Evolutionary conservation across 2,113 vertebrate species (phyloP).

Genomic region (Carassius carassius): DNA sequence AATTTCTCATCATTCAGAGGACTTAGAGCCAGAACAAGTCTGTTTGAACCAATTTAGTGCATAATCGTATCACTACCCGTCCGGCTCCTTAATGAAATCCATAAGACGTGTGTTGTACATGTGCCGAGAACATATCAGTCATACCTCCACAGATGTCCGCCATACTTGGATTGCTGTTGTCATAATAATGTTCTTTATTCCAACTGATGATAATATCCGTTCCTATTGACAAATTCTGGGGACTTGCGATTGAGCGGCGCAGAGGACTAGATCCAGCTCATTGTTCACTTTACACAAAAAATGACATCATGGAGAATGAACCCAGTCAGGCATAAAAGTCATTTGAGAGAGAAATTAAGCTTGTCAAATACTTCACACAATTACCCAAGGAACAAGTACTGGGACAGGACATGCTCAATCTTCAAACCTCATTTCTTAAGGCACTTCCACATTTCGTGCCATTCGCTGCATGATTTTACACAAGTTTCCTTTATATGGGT

Average conservation of each 20-base stretch:
- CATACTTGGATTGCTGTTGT: conserved; percentile 46
- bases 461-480: neutral
- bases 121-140: conserved; percentile 45
- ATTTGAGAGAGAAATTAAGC: conserved; percentile 41
- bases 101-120: neutral
- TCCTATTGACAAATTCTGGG: conserved; percentile 51
- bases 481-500: neutral
- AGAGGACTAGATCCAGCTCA: conserved; percentile 33
- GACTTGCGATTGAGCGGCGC: conserved; percentile 13
- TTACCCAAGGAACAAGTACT: conserved; percentile 18
- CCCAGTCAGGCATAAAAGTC: conserved; percentile 50
- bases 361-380: conserved; percentile 53
- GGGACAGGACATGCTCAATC: conserved; percentile 23
- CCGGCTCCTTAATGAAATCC: conserved; percentile 5
- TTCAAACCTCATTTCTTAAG: conserved; percentile 46
- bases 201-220: conserved; percentile 65
- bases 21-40: neutral
- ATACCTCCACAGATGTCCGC: conserved; percentile 56
- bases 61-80: neutral
- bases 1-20: neutral
- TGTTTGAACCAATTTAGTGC: neutral
- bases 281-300: conserved; percentile 45
- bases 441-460: conserved; percentile 9
- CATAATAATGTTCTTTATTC: conserved; percentile 65
- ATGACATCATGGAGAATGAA: conserved; percentile 4